Conservation (phyloP, 2,113 vertebrate species). For the Cairina moschata region DNA sequence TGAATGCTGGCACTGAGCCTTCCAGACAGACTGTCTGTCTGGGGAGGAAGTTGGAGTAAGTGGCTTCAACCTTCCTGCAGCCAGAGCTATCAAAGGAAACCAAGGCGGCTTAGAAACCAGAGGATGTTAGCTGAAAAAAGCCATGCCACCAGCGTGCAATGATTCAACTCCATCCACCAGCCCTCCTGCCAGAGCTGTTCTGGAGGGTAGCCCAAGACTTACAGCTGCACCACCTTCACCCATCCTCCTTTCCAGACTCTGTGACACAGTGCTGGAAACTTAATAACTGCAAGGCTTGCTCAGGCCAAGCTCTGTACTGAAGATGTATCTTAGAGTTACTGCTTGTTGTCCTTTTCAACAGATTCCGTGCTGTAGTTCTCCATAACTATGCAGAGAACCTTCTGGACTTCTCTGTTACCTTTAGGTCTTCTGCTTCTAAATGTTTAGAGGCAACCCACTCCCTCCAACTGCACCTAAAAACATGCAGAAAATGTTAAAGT, state of each 20-base stretch:
- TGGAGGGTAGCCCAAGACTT: neutral
- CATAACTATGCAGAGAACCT: neutral
- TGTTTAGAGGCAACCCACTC: neutral
- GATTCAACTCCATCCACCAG: fast-evolving
- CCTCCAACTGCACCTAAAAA: neutral
- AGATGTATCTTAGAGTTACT: neutral
- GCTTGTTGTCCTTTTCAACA: neutral
- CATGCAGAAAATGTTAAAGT: neutral
- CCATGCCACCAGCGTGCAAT: neutral
- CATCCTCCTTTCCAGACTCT: neutral
- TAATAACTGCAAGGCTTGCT: neutral
- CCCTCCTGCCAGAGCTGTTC: neutral
- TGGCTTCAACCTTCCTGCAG: neutral
- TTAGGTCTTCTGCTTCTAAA: neutral
- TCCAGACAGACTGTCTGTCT: slow-evolving; percentile 56
- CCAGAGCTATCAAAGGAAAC: neutral
- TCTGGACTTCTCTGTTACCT: neutral
- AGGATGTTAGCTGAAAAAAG: neutral
- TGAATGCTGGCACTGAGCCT: neutral
- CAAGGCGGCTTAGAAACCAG: neutral
- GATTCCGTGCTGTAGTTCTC: neutral
- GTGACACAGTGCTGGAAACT: neutral
- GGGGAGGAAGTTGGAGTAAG: slow-evolving; percentile 19
- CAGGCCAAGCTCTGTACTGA: neutral
- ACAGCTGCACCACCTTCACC: neutral